Base-by-base conservation (phyloP, 1,140 invertebrate species). In the Drosophila mauritiana region DNA sequence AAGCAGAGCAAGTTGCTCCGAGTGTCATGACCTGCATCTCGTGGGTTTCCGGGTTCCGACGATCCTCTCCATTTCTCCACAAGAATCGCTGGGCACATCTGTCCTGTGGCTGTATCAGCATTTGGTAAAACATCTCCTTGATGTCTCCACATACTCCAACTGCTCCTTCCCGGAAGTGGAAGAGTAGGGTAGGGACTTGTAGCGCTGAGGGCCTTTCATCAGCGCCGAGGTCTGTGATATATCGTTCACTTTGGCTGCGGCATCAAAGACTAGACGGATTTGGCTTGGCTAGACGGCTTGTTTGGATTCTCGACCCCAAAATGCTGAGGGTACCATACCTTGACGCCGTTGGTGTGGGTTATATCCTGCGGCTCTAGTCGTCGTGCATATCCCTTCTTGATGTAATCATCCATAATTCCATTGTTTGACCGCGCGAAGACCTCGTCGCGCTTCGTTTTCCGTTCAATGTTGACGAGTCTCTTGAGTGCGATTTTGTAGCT, bases 31-130 rank as follows among this genome's bases (percentile, higher is more conserved):
- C 25, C 6, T 13, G 0, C 15, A 22, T 39, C 17, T 39, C 51
- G n/a, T 55, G 27, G 4, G 4, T 27, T 3, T 42, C 52, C 7
- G 20, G 27, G 11, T 34, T 8, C 27, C 10, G 6, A 4, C 4
- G 27, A 11, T 51, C 8, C 11, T 34, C 13, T 34, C 48, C 27
- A n/a, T 34, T 4, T 15, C 48, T 51, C 48, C 27, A 51, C 13
- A 51, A n/a, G 27, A 51, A 51, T 5, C 48, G 11, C 4, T 34
- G 13, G 4, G 17, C 20, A 22, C 20, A 22, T 22, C 17, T n/a
- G 15, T 34, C 48, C 27, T 51, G n/a, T 31, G 27, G 48, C 27
- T 51, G 48, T 51, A 51, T 36, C 11, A 45, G 20, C 13, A 43
- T 27, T 5, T 34, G 27, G 8, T 34, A n/a, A 2, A 57, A 43